These are phyloP conservation scores for Synanthedon formicaeformis DNA, from an alignment of 2,888 invertebrate species.

Conservation along the genomic window DNA sequence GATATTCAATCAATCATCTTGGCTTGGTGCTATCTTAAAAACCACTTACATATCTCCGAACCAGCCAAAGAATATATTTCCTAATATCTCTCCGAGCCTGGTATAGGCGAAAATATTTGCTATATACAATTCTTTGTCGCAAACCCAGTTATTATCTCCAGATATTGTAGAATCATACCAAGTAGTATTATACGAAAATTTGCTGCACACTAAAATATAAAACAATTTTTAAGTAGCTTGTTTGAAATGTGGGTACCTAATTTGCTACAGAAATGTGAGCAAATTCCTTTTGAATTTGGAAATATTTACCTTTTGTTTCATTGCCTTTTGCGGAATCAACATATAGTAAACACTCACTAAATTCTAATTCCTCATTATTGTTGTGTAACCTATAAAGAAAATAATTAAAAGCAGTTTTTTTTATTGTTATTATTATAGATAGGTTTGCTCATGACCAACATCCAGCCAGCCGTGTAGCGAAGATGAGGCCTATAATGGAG, in stretches of 20 bases:
- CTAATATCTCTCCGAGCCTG: conserved; percentile 33
- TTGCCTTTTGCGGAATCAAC: conserved; percentile 15
- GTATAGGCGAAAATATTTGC: conserved; percentile 34
- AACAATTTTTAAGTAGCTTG: background rate
- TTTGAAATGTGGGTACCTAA: background rate
- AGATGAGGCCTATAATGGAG: too few relatives aligned
- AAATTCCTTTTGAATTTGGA: background rate
- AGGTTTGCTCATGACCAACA: too few relatives aligned
- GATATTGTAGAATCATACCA: conserved; percentile 40
- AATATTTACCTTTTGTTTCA: conserved; percentile 17
- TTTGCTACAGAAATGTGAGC: background rate
- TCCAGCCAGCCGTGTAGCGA: too few relatives aligned
- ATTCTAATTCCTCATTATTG: conserved; percentile 13
- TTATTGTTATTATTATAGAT: too few relatives aligned
- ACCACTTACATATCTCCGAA: conserved; percentile 38
- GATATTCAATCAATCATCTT: background rate
- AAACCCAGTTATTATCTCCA: conserved; percentile 43
- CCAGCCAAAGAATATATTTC: conserved; percentile 42
- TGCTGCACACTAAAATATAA: conserved; percentile 24
- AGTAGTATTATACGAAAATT: conserved; percentile 30
- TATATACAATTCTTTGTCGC: conserved; percentile 33
- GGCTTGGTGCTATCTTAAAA: background rate
- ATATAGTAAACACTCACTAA: conserved; percentile 30
- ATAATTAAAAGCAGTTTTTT: background rate
- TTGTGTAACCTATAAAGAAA: conserved; percentile 15